These are phyloP conservation scores for Microchirus variegatus DNA, from an alignment of 2,797 vertebrate genomes.

Conservation along the genomic window DNA sequence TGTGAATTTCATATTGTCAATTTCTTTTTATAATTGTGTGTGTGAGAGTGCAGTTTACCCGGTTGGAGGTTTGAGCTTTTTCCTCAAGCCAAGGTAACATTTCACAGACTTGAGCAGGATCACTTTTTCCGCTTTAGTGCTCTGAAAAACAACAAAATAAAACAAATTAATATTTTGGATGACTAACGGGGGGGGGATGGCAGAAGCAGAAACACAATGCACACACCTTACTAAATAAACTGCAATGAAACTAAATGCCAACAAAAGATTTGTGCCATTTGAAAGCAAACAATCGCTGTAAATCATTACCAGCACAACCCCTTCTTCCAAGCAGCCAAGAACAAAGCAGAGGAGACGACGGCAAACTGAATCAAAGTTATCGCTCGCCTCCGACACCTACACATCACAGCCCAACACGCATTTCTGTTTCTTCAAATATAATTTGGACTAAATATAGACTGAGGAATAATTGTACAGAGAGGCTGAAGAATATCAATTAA, in stretches of 20 bases:
- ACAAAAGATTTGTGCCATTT: constrained; percentile 15
- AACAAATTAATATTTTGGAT: background rate
- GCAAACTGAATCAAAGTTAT: constrained; percentile 42
- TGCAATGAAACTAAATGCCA: constrained; percentile 6
- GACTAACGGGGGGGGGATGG: background rate
- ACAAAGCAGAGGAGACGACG: constrained; percentile 53
- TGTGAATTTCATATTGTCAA: too few species aligned
- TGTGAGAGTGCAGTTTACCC: constrained; percentile 76
- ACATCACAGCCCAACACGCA: constrained; percentile 37
- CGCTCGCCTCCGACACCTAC: constrained; percentile 49
- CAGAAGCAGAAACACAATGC: background rate
- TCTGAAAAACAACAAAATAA: constrained; percentile 74
- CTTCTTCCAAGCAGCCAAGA: constrained; percentile 29
- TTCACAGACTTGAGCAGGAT: constrained; percentile 85
- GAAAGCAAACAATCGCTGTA: constrained; percentile 17
- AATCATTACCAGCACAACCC: constrained; percentile 29
- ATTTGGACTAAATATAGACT: constrained; percentile 48
- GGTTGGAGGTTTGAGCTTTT: constrained; percentile 91
- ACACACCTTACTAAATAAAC: background rate
- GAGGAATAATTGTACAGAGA: constrained; percentile 50
- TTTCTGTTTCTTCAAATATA: constrained; percentile 22
- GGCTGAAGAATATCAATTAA: constrained; percentile 74
- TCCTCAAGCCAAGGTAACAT: constrained; percentile 92
- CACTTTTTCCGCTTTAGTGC: constrained; percentile 88
- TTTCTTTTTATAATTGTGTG: background rate